Evolutionary conservation across 2,113 vertebrate species (phyloP).

Genomic region (Tragelaphus imberbis): DNA sequence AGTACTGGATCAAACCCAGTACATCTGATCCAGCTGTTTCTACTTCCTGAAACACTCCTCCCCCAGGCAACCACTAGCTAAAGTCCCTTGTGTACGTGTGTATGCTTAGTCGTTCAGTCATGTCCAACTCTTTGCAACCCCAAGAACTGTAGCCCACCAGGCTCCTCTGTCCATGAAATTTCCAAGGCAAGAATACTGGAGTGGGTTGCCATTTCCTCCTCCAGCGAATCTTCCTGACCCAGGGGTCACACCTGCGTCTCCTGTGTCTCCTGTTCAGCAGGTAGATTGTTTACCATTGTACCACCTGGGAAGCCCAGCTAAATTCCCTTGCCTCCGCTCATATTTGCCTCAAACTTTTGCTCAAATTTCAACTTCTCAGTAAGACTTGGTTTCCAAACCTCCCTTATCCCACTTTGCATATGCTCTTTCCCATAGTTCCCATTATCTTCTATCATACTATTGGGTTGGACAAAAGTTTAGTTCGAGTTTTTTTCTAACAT

Average conservation of each 20-base stretch:
- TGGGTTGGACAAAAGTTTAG: neutral
- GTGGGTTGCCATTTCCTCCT: neutral
- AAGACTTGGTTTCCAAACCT: neutral
- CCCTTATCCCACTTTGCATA: neutral
- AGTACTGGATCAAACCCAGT: neutral
- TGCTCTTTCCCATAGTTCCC: neutral
- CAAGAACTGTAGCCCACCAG: neutral
- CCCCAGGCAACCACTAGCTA: neutral
- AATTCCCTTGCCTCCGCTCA: neutral
- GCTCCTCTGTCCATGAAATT: neutral
- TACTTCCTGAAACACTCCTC: neutral
- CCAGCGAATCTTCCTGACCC: neutral
- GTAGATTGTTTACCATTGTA: accelerated
- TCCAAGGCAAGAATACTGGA: neutral
- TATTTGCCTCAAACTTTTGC: neutral
- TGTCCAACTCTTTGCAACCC: neutral
- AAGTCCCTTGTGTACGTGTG: neutral
- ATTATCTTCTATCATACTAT: neutral
- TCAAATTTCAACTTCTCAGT: neutral
- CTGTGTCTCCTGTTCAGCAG: neutral
- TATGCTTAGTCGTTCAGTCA: neutral
- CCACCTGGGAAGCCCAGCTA: neutral
- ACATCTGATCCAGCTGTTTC: neutral
- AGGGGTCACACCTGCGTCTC: neutral
- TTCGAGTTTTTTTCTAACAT: neutral